These are phyloP conservation scores for Pimephales promelas DNA, from an alignment of 2,113 vertebrate species.

Conservation along the genomic window DNA sequence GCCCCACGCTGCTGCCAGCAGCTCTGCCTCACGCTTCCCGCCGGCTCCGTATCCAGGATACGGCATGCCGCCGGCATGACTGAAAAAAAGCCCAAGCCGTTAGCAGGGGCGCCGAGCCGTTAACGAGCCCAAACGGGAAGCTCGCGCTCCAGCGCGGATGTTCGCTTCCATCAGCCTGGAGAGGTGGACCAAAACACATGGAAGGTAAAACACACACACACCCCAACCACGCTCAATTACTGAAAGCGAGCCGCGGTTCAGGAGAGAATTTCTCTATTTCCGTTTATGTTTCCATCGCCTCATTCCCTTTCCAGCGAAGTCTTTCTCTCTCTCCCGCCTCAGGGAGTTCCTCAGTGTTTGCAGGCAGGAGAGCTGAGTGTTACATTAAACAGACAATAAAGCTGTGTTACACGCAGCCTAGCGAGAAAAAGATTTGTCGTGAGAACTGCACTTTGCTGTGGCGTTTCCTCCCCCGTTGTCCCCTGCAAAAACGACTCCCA, in stretches of 20 bases:
- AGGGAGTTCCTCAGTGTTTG: slow-evolving; percentile 43
- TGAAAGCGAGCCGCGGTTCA: slow-evolving; percentile 11
- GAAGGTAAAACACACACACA: slow-evolving; percentile 32
- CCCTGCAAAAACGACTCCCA: slow-evolving; percentile 47
- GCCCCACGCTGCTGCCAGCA: slow-evolving; percentile 19
- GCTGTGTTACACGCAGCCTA: slow-evolving; percentile 57
- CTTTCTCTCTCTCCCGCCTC: slow-evolving; percentile 25
- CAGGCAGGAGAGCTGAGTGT: slow-evolving; percentile 51
- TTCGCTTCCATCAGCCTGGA: slow-evolving; percentile 24
- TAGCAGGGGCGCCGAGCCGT: slow-evolving; percentile 64
- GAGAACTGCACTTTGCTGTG: neutral
- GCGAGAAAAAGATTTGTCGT: slow-evolving; percentile 13
- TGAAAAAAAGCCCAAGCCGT: slow-evolving; percentile 65
- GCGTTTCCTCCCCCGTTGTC: slow-evolving; percentile 40
- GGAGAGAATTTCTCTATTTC: slow-evolving; percentile 30
- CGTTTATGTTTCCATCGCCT: slow-evolving; percentile 31
- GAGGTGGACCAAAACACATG: slow-evolving; percentile 47
- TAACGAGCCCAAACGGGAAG: slow-evolving; percentile 71
- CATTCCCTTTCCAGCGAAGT: slow-evolving; percentile 29
- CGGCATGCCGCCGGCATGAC: slow-evolving; percentile 78
- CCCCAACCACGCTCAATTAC: slow-evolving; percentile 19
- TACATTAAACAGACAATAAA: slow-evolving; percentile 65
- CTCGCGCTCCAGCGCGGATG: slow-evolving; percentile 26
- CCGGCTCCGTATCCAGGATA: slow-evolving; percentile 82
- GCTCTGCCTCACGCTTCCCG: slow-evolving; percentile 68